Conservation (phyloP, 1,140 invertebrate species). For the Lordiphosa mommai region DNA sequence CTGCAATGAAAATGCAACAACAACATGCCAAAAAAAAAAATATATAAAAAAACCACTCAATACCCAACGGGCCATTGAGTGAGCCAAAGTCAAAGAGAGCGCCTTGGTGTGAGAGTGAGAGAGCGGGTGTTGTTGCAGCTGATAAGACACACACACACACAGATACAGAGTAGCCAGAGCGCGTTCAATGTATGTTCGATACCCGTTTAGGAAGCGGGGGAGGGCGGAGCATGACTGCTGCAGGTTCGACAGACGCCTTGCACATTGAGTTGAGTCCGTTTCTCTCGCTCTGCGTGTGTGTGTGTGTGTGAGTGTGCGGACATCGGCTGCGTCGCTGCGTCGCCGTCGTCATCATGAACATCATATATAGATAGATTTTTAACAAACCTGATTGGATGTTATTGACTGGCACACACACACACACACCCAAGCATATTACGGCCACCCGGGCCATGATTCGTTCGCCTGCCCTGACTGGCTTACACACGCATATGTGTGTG, state of each 20-base stretch:
- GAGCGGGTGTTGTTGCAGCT: conserved; percentile 51
- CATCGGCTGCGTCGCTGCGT: conserved; percentile 67
- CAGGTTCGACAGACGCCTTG: conserved; percentile 28
- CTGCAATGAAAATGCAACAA: conserved; percentile 48
- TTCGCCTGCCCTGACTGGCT: conserved; percentile 57
- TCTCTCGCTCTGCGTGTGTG: conserved; percentile 11
- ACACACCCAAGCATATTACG: conserved; percentile 24
- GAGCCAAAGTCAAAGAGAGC: conserved; percentile 20
- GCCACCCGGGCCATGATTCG: conserved; percentile 59
- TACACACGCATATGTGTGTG: conserved; percentile 12
- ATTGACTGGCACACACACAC: conserved; percentile 78
- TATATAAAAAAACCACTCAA: conserved; percentile 42
- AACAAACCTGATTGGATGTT: conserved; percentile 80
- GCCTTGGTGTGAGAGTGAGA: conserved; percentile 29
- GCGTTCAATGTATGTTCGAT: conserved; percentile 76
- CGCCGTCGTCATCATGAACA: conserved; percentile 72
- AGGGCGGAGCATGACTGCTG: conserved; percentile 19
- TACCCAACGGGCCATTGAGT: conserved; percentile 68
- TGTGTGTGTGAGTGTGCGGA: conserved; percentile 57
- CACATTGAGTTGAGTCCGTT: conserved; percentile 22
- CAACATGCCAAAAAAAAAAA: conserved; percentile 25
- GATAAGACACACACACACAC: conserved; percentile 59
- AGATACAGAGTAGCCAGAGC: conserved; percentile 10
- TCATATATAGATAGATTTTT: conserved; percentile 80
- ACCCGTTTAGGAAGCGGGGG: conserved; percentile 25